Evolutionary conservation across 1,140 invertebrate genomes (phyloP).

Genomic region (Gerris buenoi): DNA sequence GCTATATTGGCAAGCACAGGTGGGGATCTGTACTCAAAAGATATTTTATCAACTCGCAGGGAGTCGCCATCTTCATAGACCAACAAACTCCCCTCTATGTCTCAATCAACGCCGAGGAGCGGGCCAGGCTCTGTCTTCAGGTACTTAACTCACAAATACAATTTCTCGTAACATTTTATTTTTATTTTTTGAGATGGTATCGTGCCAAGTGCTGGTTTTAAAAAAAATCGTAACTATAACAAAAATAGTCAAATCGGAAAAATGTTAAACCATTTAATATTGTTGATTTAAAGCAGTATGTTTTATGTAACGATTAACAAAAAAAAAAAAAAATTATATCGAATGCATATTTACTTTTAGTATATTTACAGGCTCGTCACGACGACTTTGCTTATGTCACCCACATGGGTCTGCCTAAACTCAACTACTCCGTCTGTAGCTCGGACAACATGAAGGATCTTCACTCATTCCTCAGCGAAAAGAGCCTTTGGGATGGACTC

Average conservation of each 20-base stretch:
- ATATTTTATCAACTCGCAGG: conserved; percentile 72
- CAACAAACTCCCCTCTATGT: conserved; percentile 62
- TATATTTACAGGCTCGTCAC: conserved; percentile 55
- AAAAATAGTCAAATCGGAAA: no score
- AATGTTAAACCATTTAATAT: no score
- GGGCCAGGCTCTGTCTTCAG: conserved; percentile 32
- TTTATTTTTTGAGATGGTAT: no score
- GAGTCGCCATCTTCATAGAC: conserved; percentile 60
- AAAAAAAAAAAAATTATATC: no score
- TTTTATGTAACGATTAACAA: no score
- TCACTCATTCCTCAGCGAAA: conserved; percentile 53
- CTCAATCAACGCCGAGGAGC: conserved; percentile 42
- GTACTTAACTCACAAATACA: conserved; percentile 11
- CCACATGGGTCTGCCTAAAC: conserved; percentile 41
- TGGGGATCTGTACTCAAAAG: conserved; percentile 67
- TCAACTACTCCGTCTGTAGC: conserved; percentile 75
- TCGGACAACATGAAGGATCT: conserved; percentile 57
- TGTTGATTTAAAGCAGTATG: no score
- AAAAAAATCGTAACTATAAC: no score
- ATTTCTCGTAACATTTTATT: no score
- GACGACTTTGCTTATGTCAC: conserved; percentile 64
- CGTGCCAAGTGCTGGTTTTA: no score
- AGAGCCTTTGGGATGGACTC: conserved; percentile 62
- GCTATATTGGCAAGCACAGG: conserved; percentile 45
- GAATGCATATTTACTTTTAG: no score